Evolutionary conservation across 2,113 vertebrate species (phyloP).

Genomic region (Oreotrochilus melanogaster): DNA sequence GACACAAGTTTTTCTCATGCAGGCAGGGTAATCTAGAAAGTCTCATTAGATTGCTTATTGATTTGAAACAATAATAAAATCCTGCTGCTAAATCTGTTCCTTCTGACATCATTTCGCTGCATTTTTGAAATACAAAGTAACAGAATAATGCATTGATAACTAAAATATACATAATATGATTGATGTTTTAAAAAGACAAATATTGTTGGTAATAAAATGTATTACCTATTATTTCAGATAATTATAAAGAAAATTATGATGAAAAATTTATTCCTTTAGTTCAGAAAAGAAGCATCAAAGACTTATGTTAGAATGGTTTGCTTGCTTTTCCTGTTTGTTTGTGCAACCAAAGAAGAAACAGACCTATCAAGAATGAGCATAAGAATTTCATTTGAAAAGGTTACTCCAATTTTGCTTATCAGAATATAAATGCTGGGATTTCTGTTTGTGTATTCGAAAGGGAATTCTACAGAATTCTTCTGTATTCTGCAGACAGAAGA

Average conservation of each 20-base stretch:
- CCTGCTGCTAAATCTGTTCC: conserved; percentile 25
- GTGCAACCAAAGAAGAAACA: neutral
- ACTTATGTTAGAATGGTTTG: neutral
- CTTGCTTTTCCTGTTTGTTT: neutral
- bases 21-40: neutral
- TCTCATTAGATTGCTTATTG: neutral
- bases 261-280: neutral
- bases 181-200: neutral
- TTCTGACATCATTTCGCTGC: conserved; percentile 16
- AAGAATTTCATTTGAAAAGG: neutral
- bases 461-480: no score
- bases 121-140: conserved; percentile 8
- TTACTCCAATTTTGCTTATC: neutral
- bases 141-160: neutral
- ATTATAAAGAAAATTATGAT: neutral
- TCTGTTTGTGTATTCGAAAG: neutral
- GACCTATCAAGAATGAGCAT: neutral
- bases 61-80: conserved; percentile 37
- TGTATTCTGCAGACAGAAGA: neutral
- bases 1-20: neutral
- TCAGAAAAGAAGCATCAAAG: neutral
- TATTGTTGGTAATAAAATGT: neutral
- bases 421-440: neutral
- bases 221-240: neutral
- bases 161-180: neutral